A percentile compares a stretch with the other conserved stretches of the same genome.
Conservation (phyloP, 2,888 invertebrate genomes). For the Acleris emargana region DNA sequence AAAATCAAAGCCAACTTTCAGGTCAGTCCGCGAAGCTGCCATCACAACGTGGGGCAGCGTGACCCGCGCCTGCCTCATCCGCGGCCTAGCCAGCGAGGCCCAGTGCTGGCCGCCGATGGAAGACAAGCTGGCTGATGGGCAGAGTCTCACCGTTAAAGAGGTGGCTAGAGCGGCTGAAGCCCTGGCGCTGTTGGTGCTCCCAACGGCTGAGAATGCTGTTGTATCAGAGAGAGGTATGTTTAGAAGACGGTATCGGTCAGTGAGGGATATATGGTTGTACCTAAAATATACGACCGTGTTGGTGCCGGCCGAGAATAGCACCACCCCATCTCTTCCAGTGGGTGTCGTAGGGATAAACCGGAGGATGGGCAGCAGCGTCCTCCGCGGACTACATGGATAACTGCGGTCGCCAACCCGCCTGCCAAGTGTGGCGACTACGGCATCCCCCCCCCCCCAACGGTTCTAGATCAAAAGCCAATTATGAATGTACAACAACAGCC, state of each 20-base stretch:
- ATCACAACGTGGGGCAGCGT: constrained; percentile 68
- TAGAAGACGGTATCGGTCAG: background rate
- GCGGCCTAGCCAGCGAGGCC: constrained; percentile 47
- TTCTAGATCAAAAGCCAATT: too few relatives aligned
- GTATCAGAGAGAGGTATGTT: constrained; percentile 65
- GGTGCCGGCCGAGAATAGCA: too few relatives aligned
- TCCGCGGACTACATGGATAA: too few relatives aligned
- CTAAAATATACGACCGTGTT: too few relatives aligned
- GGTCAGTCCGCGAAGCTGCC: constrained; percentile 70
- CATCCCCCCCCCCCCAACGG: too few relatives aligned
- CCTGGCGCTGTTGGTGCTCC: constrained; percentile 64
- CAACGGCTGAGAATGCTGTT: constrained; percentile 59
- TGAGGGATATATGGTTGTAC: too few relatives aligned
- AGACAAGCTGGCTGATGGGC: constrained; percentile 35
- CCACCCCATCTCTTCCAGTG: too few relatives aligned
- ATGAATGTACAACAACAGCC: too few relatives aligned
- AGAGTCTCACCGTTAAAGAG: constrained; percentile 47
- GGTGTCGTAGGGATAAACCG: too few relatives aligned
- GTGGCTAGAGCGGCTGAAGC: constrained; percentile 62
- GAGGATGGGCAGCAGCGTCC: too few relatives aligned
- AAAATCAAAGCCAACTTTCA: constrained; percentile 38
- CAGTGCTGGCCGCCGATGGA: constrained; percentile 41
- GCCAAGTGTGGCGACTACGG: too few relatives aligned
- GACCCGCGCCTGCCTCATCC: constrained; percentile 58
- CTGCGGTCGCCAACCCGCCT: too few relatives aligned